Percentiles rank a stretch among this genome's conserved stretches.
Conservation (phyloP, 2,888 invertebrate genomes). For the Aspidapion aeneum region DNA sequence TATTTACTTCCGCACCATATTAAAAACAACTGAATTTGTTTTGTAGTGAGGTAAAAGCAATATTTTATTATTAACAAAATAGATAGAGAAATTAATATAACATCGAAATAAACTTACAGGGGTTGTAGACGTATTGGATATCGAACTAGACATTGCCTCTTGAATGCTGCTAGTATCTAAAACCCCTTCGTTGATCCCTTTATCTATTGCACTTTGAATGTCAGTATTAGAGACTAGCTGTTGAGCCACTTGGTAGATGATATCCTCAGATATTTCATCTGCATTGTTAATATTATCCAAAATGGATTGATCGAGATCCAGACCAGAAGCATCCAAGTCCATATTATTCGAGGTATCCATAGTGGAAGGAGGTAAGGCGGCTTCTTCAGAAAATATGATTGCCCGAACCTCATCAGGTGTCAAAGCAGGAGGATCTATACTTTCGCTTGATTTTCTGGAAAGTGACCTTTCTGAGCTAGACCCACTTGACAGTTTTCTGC, state of each 20-base stretch:
- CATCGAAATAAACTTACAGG: neutral
- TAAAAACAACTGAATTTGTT: too few relatives aligned
- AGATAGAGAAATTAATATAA: too few relatives aligned
- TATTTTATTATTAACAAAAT: too few relatives aligned
- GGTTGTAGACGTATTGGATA: neutral
- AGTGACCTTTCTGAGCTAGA: neutral
- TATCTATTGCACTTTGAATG: constrained; percentile 69
- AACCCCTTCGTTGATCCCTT: constrained; percentile 49
- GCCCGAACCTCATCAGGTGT: constrained; percentile 15
- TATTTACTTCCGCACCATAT: too few relatives aligned
- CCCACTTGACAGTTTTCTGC: constrained; percentile 21
- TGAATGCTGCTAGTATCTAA: constrained; percentile 36
- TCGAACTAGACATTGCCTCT: constrained; percentile 14
- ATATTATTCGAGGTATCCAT: constrained; percentile 38
- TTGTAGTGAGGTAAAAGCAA: too few relatives aligned
- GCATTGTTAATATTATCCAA: constrained; percentile 56
- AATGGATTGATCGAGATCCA: constrained; percentile 58
- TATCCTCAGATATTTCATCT: constrained; percentile 66
- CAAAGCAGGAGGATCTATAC: neutral
- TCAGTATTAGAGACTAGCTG: constrained; percentile 62
- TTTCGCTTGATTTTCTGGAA: constrained; percentile 1
- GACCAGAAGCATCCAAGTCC: constrained; percentile 53
- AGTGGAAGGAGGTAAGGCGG: constrained; percentile 22
- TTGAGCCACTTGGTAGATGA: constrained; percentile 70
- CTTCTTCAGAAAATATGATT: constrained; percentile 41